These are phyloP conservation scores for Dryobota labecula DNA, from an alignment of 2,888 invertebrate genomes.

Conservation along the genomic window DNA sequence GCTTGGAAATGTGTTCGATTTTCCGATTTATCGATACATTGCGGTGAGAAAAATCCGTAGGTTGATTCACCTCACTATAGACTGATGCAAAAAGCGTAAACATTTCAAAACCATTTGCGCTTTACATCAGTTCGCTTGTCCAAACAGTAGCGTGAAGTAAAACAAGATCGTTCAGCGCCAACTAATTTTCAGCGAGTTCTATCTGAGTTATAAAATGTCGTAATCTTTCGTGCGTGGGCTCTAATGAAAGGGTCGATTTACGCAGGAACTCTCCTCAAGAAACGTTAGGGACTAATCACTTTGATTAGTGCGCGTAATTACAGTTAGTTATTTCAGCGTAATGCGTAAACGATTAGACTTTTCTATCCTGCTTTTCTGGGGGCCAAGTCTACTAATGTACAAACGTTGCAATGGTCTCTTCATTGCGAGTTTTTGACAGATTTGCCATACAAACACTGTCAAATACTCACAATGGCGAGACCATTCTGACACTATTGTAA, in stretches of 20 bases:
- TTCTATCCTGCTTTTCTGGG: conserved; percentile 21
- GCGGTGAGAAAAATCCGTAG: conserved; percentile 48
- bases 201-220: conserved; percentile 66
- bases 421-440: too few species aligned
- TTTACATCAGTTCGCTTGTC: conserved; percentile 78
- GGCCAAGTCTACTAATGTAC: too few species aligned
- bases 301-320: conserved; percentile 65
- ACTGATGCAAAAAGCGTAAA: conserved; percentile 74
- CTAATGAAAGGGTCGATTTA: conserved; percentile 67
- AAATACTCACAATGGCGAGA: too few species aligned
- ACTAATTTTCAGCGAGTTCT: conserved; percentile 67
- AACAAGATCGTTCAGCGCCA: conserved; percentile 72
- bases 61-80: conserved; percentile 65
- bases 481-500: too few species aligned
- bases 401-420: too few species aligned
- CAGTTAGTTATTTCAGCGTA: conserved; percentile 44
- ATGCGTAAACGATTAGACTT: conserved; percentile 23
- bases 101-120: conserved; percentile 77
- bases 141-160: conserved; percentile 75
- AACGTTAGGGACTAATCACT: conserved; percentile 56
- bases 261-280: conserved; percentile 48
- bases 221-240: conserved; percentile 63
- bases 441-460: too few species aligned
- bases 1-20: conserved; percentile 25
- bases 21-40: conserved; percentile 56